These are phyloP conservation scores for Drosophila melanica DNA, from an alignment of 1,140 invertebrate genomes.

Conservation along the genomic window DNA sequence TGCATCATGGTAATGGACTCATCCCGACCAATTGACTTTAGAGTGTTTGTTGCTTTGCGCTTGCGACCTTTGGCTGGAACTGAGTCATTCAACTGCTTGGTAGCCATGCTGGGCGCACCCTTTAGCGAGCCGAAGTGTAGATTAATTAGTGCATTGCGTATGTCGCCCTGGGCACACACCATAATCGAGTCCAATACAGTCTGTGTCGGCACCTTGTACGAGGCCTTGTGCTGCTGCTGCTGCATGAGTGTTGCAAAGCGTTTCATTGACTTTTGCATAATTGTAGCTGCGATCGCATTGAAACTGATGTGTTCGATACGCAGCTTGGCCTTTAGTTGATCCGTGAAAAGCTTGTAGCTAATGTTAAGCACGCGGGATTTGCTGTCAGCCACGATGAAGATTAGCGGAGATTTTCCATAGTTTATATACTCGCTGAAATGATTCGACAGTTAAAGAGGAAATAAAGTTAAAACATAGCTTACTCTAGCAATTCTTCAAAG, in stretches of 20 bases:
- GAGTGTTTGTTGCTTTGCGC: conserved; percentile 70
- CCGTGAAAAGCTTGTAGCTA: conserved; percentile 87
- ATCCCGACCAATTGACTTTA: conserved; percentile 86
- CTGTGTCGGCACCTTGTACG: conserved; percentile 85
- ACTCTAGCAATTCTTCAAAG: conserved; percentile 88
- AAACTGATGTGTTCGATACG: conserved; percentile 88
- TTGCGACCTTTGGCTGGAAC: conserved; percentile 52
- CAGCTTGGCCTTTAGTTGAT: conserved; percentile 86
- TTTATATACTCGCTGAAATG: conserved; percentile 85
- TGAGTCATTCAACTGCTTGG: conserved; percentile 42
- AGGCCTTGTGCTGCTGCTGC: conserved; percentile 72
- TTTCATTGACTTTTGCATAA: conserved; percentile 88
- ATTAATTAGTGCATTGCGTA: conserved; percentile 89
- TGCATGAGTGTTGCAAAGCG: conserved; percentile 86
- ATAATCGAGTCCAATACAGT: conserved; percentile 88
- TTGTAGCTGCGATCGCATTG: conserved; percentile 87
- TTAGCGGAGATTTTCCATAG: conserved; percentile 87
- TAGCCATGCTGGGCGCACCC: conserved; percentile 84
- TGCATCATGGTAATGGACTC: conserved; percentile 89
- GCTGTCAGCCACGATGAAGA: conserved; percentile 89
- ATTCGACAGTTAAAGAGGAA: not conserved
- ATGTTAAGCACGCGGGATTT: conserved; percentile 86
- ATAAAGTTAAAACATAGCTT: conserved; percentile 65
- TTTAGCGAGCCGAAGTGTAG: conserved; percentile 88
- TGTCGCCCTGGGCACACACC: conserved; percentile 88